These are phyloP conservation scores for Tamandua tetradactyla DNA, from an alignment of 2,797 vertebrate species.

Conservation along the genomic window DNA sequence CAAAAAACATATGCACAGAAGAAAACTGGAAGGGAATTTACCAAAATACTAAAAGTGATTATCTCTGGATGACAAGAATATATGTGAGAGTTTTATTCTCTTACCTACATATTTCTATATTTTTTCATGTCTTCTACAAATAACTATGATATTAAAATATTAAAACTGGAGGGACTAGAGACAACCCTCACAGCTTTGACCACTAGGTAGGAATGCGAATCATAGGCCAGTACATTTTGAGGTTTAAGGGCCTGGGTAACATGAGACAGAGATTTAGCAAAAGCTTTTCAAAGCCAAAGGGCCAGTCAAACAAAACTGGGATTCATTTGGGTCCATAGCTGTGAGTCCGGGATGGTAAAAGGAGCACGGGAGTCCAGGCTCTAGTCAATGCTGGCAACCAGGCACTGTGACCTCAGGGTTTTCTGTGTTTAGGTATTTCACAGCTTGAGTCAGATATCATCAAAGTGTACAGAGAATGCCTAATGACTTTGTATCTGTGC, in stretches of 20 bases:
- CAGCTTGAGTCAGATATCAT: neutral
- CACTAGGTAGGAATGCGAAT: neutral
- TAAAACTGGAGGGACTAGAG: neutral
- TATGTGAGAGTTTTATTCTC: neutral
- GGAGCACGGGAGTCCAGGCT: neutral
- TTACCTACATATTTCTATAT: neutral
- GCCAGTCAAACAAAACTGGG: neutral
- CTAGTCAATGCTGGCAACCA: neutral
- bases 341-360: neutral
- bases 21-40: constrained; percentile 10
- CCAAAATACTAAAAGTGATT: neutral
- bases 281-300: neutral
- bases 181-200: neutral
- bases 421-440: neutral
- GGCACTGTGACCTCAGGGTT: neutral
- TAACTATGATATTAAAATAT: neutral
- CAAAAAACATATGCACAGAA: neutral
- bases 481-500: neutral
- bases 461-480: neutral
- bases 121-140: neutral
- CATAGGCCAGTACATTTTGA: neutral
- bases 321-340: neutral
- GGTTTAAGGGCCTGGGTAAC: neutral
- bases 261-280: neutral
- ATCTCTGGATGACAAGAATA: constrained; percentile 12